These are phyloP conservation scores for Tridacna crocea DNA, from an alignment of 2,888 invertebrate genomes.

Conservation along the genomic window DNA sequence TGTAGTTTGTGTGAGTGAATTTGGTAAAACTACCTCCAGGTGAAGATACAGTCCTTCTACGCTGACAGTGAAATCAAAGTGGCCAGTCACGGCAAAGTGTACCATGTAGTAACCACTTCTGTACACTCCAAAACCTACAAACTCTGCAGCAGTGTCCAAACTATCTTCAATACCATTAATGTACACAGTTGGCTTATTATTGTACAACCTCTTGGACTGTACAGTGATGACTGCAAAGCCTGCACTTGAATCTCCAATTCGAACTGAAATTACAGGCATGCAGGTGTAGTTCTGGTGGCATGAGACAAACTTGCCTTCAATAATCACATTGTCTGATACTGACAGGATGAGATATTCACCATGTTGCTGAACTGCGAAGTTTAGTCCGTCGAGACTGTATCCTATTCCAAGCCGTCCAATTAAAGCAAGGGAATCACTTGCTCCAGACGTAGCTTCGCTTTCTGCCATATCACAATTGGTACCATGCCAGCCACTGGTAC, in stretches of 20 bases:
- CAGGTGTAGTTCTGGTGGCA: slow-evolving; percentile 73
- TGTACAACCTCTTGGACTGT: slow-evolving; percentile 43
- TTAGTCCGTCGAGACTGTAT: slow-evolving; percentile 66
- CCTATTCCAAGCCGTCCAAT: slow-evolving; percentile 63
- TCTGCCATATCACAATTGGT: slow-evolving; percentile 65
- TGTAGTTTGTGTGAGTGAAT: slow-evolving; percentile 36
- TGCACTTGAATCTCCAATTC: slow-evolving; percentile 62
- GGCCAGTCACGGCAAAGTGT: slow-evolving; percentile 46
- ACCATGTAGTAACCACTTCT: slow-evolving; percentile 57
- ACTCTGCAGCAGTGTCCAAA: slow-evolving; percentile 64
- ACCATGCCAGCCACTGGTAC: slow-evolving; percentile 69
- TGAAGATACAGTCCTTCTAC: slow-evolving; percentile 63
- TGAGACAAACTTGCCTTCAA: slow-evolving; percentile 70
- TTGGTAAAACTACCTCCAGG: slow-evolving; percentile 41
- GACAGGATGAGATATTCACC: slow-evolving; percentile 66
- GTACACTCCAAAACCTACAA: slow-evolving; percentile 61
- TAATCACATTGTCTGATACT: slow-evolving; percentile 57
- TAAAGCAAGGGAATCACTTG: slow-evolving; percentile 34
- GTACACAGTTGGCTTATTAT: slow-evolving; percentile 58
- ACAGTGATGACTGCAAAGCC: slow-evolving; percentile 67
- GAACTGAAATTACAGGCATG: slow-evolving; percentile 62
- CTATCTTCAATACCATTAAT: slow-evolving; percentile 46
- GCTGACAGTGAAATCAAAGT: slow-evolving; percentile 51
- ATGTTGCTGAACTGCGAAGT: slow-evolving; percentile 53
- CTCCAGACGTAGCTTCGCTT: slow-evolving; percentile 30